These are phyloP conservation scores for Habropoda laboriosa DNA, from an alignment of 1,140 invertebrate genomes.

Conservation along the genomic window DNA sequence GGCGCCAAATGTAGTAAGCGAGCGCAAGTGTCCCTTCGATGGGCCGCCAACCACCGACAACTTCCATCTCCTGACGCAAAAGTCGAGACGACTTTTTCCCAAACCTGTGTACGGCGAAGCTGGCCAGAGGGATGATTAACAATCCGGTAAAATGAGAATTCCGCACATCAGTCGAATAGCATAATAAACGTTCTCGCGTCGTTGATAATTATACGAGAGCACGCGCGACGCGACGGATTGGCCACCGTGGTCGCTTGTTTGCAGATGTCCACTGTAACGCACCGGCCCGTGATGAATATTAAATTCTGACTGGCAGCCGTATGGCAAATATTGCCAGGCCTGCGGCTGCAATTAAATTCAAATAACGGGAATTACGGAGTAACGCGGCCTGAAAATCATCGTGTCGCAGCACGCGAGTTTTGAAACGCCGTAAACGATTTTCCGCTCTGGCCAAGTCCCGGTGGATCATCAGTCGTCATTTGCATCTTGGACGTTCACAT, in stretches of 20 bases:
- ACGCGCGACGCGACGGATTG: not conserved
- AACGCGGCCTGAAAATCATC: not conserved
- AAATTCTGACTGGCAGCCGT: slow-evolving; percentile 3
- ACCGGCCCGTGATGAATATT: slow-evolving; percentile 21
- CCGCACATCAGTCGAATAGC: not conserved
- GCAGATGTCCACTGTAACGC: not conserved
- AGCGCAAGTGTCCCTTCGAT: not conserved
- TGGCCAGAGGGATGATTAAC: not conserved
- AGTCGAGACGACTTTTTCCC: not conserved
- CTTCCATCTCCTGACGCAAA: slow-evolving; percentile 24
- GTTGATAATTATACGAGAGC: slow-evolving; percentile 4
- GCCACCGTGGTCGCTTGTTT: not conserved
- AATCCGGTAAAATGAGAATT: not conserved
- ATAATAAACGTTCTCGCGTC: slow-evolving; percentile 1
- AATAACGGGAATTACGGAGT: slow-evolving; percentile 18
- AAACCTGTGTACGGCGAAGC: too few relatives aligned
- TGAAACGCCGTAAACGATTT: not conserved
- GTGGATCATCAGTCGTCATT: too few relatives aligned
- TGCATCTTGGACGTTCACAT: too few relatives aligned
- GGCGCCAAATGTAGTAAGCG: slow-evolving; percentile 38
- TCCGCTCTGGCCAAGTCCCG: not conserved
- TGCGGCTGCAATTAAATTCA: slow-evolving; percentile 45
- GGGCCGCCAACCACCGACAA: not conserved
- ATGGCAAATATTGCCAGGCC: not conserved
- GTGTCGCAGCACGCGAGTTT: not conserved